phyloP scores from a whole-genome alignment of 1,140 invertebrate species.

The Tribolium castaneum region DNA sequence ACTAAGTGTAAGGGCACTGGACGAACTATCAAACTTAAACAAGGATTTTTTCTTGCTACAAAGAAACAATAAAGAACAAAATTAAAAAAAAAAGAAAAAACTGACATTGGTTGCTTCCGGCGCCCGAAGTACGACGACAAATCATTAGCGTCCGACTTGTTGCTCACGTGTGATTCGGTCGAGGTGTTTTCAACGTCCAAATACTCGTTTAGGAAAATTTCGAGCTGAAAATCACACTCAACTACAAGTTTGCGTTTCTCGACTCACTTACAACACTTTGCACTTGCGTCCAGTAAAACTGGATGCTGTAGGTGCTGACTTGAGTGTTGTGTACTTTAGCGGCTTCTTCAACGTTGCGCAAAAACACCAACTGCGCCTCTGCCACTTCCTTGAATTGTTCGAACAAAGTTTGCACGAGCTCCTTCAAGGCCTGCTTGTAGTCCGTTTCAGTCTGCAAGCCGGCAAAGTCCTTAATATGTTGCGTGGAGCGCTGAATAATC shows the following conservation, averaged over 20 bases:
- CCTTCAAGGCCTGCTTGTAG: conserved; percentile 65
- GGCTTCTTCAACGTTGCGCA: conserved; percentile 72
- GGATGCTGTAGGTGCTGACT: conserved; percentile 77
- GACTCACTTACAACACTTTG: conserved; percentile 81
- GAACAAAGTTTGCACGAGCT: conserved; percentile 75
- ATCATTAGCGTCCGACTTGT: conserved; percentile 71
- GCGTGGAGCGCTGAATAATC: conserved; percentile 81
- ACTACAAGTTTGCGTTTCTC: conserved; percentile 40
- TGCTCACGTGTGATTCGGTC: conserved; percentile 70
- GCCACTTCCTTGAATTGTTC: conserved; percentile 81
- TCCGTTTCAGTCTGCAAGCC: conserved; percentile 60
- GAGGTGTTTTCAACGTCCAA: conserved; percentile 81
- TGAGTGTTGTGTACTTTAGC: conserved; percentile 69
- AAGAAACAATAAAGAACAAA: conserved; percentile 42
- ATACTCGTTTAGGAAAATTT: conserved; percentile 83
- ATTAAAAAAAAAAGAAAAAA: not conserved
- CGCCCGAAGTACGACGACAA: conserved; percentile 76
- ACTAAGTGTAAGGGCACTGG: conserved; percentile 77
- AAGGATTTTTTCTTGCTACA: conserved; percentile 71
- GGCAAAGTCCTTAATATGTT: conserved; percentile 74
- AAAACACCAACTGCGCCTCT: conserved; percentile 73
- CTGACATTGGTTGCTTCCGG: conserved; percentile 72
- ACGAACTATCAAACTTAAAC: conserved; percentile 85
- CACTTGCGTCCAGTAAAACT: conserved; percentile 89
- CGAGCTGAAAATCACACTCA: conserved; percentile 72